phyloP scores from a whole-genome alignment of 2,888 invertebrate species.

The Brachynemurus nebulosus region DNA sequence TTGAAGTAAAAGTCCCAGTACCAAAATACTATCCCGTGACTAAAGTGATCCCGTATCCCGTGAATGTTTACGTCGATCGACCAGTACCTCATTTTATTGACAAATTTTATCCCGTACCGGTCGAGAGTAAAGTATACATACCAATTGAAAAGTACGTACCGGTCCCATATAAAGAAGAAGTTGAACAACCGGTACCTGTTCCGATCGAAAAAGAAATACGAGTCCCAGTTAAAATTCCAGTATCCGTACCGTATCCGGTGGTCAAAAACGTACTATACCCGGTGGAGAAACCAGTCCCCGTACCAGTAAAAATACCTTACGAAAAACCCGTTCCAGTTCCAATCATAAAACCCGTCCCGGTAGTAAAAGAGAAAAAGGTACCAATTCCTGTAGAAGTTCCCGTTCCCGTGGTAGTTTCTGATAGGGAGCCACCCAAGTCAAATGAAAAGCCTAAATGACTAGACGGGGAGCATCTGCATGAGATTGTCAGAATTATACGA shows the following conservation, averaged over 20 bases:
- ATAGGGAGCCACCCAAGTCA: not conserved
- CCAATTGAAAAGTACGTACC: slow-evolving; percentile 10
- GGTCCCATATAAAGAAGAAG: slow-evolving; percentile 39
- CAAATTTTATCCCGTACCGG: slow-evolving; percentile 8
- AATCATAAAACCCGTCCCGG: slow-evolving; percentile 42
- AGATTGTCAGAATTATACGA: no score
- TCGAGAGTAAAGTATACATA: slow-evolving; percentile 7
- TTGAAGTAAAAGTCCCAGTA: slow-evolving; percentile 6
- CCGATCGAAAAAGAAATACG: slow-evolving; percentile 34
- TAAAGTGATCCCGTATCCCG: slow-evolving; percentile 8
- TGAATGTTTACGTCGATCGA: slow-evolving; percentile 8
- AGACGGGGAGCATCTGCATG: no score
- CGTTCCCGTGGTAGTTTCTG: slow-evolving; percentile 36
- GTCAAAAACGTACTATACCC: slow-evolving; percentile 36
- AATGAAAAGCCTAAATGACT: not conserved
- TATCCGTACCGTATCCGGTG: slow-evolving; percentile 7
- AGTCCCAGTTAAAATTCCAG: slow-evolving; percentile 21
- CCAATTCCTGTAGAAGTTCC: slow-evolving; percentile 41
- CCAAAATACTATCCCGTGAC: slow-evolving; percentile 9
- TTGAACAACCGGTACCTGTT: slow-evolving; percentile 36
- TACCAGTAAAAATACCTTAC: slow-evolving; percentile 47
- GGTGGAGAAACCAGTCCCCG: slow-evolving; percentile 47
- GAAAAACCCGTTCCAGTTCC: slow-evolving; percentile 41
- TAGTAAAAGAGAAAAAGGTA: slow-evolving; percentile 36
- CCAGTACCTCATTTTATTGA: slow-evolving; percentile 5